Conservation (phyloP, 1,140 invertebrate genomes). For the Neodiprion pinetum region DNA sequence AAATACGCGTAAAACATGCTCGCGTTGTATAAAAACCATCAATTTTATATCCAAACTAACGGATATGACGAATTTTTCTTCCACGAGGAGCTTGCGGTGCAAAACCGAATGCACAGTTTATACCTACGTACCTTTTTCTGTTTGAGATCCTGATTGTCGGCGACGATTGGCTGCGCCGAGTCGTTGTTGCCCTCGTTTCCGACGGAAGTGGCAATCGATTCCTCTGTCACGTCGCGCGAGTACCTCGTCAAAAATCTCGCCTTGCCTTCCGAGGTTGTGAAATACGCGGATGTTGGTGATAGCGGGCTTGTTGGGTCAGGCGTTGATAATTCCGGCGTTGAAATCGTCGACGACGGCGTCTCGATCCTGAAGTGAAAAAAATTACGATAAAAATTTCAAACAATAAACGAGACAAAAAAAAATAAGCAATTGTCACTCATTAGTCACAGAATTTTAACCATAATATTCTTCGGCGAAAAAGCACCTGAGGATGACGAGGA, state of each 20-base stretch:
- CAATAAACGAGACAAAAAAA: neutral
- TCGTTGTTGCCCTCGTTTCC: slow-evolving; percentile 37
- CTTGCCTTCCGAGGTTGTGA: slow-evolving; percentile 75
- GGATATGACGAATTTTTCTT: no score
- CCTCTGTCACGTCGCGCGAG: slow-evolving; percentile 63
- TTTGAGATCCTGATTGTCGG: slow-evolving; percentile 67
- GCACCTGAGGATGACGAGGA: no score
- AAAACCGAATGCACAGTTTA: no score
- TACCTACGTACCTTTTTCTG: slow-evolving; percentile 68
- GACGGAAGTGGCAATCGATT: slow-evolving; percentile 27
- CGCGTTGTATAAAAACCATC: no score
- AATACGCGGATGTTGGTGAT: slow-evolving; percentile 70
- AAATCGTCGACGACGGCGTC: slow-evolving; percentile 40
- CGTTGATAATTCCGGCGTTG: slow-evolving; percentile 46
- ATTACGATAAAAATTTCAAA: slow-evolving; percentile 8
- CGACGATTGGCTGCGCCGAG: slow-evolving; percentile 34
- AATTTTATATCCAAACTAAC: no score
- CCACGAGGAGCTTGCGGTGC: no score
- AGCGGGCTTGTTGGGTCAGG: slow-evolving; percentile 54
- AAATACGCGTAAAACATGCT: no score
- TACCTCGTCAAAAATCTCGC: slow-evolving; percentile 71
- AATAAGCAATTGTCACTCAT: neutral
- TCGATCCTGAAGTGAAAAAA: slow-evolving; percentile 46
- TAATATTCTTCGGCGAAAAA: no score
- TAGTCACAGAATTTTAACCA: no score